Conservation (phyloP, 2,888 invertebrate species). For the Ormyrus pomaceus region DNA sequence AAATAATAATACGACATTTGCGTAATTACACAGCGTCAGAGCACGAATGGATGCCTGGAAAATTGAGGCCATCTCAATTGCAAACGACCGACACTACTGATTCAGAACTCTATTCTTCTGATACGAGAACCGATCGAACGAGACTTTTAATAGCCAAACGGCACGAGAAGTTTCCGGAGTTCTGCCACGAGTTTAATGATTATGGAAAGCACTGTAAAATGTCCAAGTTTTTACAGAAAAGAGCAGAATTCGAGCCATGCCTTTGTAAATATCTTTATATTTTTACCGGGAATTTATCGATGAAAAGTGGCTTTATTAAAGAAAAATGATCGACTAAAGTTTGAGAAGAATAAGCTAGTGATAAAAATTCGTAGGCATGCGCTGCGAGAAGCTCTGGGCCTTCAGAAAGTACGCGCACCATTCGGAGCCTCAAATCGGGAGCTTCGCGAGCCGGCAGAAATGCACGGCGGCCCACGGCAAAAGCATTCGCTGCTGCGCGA, state of each 20-base stretch:
- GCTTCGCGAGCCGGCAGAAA: not conserved
- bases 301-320: too few relatives aligned
- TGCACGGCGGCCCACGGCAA: constrained; percentile 20
- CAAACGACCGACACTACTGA: constrained; percentile 26
- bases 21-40: constrained; percentile 9
- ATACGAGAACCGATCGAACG: constrained; percentile 14
- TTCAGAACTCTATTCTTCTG: constrained; percentile 37
- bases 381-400: constrained; percentile 8
- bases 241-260: not conserved
- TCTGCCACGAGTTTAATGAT: not conserved
- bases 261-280: not conserved
- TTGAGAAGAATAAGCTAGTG: too few relatives aligned
- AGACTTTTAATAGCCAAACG: not conserved
- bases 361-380: not conserved
- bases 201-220: not conserved
- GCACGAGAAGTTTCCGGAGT: too few relatives aligned
- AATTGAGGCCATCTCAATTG: constrained; percentile 12
- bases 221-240: not conserved
- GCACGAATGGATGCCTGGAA: constrained; percentile 7
- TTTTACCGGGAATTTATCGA: too few relatives aligned
- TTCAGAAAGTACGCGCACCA: constrained; percentile 1
- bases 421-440: constrained; percentile 40
- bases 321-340: too few relatives aligned
- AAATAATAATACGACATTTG: too few relatives aligned
- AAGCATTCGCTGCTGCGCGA: not conserved